phyloP scores from a whole-genome alignment of 1,140 invertebrate species.

The Pentalonia nigronervosa region DNA sequence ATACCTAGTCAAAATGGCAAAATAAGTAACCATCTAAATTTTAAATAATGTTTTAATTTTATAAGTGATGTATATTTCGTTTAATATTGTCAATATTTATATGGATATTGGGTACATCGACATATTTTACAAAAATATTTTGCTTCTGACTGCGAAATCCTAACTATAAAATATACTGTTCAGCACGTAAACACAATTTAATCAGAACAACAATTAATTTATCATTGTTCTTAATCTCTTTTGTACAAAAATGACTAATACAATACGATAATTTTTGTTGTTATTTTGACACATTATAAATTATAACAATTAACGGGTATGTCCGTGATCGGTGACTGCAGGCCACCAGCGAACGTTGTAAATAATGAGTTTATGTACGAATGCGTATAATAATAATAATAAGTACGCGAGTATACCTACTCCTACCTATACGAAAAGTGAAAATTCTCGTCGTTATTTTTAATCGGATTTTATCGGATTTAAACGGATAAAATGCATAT shows the following conservation, averaged over 20 bases:
- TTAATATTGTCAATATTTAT: no score
- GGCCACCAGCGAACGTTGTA: not conserved
- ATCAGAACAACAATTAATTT: not conserved
- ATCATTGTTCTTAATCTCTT: not conserved
- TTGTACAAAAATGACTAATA: not conserved
- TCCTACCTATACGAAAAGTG: not conserved
- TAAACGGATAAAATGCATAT: not conserved
- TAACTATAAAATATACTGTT: no score
- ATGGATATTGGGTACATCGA: no score
- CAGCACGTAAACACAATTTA: not conserved
- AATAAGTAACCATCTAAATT: no score
- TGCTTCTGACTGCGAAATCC: no score
- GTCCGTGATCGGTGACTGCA: not conserved
- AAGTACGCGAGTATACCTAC: not conserved
- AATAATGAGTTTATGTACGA: not conserved
- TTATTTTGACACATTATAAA: not conserved
- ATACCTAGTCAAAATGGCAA: no score
- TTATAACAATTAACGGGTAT: not conserved
- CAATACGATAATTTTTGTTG: not conserved
- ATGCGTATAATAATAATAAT: not conserved
- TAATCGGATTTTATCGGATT: constrained; percentile 15
- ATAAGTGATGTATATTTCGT: no score
- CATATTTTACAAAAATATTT: no score
- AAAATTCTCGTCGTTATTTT: not conserved
- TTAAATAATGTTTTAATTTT: no score